phyloP scores from a whole-genome alignment of 2,797 vertebrate genomes.

The Scolopax bukidnonensis region DNA sequence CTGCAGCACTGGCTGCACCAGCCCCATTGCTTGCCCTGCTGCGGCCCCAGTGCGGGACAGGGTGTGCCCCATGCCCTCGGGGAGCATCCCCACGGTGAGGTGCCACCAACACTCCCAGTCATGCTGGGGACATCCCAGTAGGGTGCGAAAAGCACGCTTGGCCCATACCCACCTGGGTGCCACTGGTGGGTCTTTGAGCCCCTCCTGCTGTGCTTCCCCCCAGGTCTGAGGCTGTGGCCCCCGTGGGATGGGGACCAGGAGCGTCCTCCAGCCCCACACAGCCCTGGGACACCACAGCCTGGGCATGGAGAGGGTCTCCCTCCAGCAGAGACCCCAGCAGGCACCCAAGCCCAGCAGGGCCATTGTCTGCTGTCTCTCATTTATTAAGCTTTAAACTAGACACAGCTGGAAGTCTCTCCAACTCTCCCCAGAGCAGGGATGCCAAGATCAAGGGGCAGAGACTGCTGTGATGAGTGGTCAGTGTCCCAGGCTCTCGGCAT shows the following conservation, averaged over 20 bases:
- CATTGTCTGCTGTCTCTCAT: background rate
- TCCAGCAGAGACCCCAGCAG: background rate
- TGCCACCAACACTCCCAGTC: rapidly evolving
- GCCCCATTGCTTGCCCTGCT: background rate
- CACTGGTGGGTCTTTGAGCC: background rate
- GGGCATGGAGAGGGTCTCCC: background rate
- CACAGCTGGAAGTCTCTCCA: background rate
- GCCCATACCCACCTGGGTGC: rapidly evolving
- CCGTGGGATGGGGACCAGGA: rapidly evolving
- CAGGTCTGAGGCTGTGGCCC: background rate
- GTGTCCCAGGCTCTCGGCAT: background rate
- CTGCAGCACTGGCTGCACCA: background rate
- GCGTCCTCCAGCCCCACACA: rapidly evolving
- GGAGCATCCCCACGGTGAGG: background rate
- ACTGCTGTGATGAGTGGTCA: rapidly evolving
- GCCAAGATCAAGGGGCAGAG: background rate
- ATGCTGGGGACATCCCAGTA: background rate
- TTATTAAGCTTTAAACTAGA: background rate
- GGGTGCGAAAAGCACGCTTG: background rate
- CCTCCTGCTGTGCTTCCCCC: rapidly evolving
- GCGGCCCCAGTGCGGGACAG: rapidly evolving
- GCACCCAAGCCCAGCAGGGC: background rate
- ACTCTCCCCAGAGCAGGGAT: background rate
- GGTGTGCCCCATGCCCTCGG: rapidly evolving
- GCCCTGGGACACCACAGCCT: background rate